Conservation (phyloP, 2,888 invertebrate genomes). For the Drosophila nigritarsus region DNA sequence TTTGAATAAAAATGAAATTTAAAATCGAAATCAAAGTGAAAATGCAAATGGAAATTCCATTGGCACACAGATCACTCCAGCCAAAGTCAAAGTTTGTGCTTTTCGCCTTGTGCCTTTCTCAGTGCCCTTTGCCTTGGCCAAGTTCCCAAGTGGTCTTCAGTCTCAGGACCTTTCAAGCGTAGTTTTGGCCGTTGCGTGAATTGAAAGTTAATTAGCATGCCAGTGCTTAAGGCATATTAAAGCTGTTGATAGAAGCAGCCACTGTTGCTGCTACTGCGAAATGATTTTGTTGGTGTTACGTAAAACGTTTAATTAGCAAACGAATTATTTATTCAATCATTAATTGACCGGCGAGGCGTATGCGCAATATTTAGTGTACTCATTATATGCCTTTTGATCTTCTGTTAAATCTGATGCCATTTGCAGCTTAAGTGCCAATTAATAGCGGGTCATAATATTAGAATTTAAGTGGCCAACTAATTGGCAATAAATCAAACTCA, state of each 20-base stretch:
- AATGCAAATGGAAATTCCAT: conserved; percentile 25
- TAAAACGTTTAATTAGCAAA: conserved; percentile 4
- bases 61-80: conserved; percentile 9
- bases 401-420: conserved; percentile 20
- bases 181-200: conserved; percentile 29
- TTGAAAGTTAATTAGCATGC: conserved; percentile 51
- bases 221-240: conserved; percentile 32
- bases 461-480: conserved; percentile 56
- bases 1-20: conserved; percentile 38
- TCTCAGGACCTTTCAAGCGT: neutral
- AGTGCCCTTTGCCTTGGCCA: neutral
- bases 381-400: conserved; percentile 24
- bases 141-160: neutral
- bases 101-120: conserved; percentile 5
- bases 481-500: conserved; percentile 61
- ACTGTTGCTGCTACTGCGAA: neutral
- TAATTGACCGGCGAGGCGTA: conserved; percentile 26
- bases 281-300: conserved; percentile 4
- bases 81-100: conserved; percentile 20
- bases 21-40: conserved; percentile 14
- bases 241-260: conserved; percentile 14
- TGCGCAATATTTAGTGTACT: conserved; percentile 26
- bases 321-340: conserved; percentile 16
- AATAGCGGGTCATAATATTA: conserved; percentile 28
- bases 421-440: conserved; percentile 41